These are phyloP conservation scores for Steatocranus sp. DNA, from an alignment of 2,797 vertebrate species.

Conservation along the genomic window DNA sequence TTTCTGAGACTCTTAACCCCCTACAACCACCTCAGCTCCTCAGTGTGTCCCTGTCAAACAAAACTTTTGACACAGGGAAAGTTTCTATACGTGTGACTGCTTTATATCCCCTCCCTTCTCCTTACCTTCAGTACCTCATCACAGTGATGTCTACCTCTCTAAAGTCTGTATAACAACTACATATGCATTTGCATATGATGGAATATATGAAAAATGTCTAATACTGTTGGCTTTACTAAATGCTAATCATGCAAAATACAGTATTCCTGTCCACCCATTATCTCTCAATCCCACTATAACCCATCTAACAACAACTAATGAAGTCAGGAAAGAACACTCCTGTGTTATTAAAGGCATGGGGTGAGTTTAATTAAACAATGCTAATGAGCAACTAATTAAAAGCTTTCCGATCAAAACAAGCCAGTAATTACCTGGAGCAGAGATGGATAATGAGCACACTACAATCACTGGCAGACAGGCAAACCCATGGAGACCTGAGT, in stretches of 20 bases:
- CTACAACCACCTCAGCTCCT: background rate
- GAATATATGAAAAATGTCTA: background rate
- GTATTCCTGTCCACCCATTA: background rate
- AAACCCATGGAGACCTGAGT: constrained; percentile 50
- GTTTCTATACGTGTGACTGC: background rate
- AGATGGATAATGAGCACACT: constrained; percentile 71
- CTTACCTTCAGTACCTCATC: background rate
- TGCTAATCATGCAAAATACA: background rate
- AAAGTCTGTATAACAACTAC: background rate
- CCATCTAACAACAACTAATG: constrained; percentile 46
- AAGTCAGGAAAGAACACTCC: constrained; percentile 42
- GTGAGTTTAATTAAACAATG: constrained; percentile 80
- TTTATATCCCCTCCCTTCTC: background rate
- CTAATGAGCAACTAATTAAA: constrained; percentile 81
- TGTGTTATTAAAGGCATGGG: constrained; percentile 62
- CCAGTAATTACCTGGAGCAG: constrained; percentile 74
- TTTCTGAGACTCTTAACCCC: constrained; percentile 9
- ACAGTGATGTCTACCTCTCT: background rate
- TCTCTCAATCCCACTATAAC: constrained; percentile 22
- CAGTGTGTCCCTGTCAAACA: background rate
- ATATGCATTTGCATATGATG: background rate
- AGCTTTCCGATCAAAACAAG: constrained; percentile 78
- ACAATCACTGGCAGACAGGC: constrained; percentile 65
- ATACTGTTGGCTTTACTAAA: background rate
- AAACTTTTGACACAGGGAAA: background rate